Evolutionary conservation across 2,113 vertebrate genomes (phyloP), one percentile per base, ranked within the genome.

Genomic region (Platichthys flesus): DNA sequence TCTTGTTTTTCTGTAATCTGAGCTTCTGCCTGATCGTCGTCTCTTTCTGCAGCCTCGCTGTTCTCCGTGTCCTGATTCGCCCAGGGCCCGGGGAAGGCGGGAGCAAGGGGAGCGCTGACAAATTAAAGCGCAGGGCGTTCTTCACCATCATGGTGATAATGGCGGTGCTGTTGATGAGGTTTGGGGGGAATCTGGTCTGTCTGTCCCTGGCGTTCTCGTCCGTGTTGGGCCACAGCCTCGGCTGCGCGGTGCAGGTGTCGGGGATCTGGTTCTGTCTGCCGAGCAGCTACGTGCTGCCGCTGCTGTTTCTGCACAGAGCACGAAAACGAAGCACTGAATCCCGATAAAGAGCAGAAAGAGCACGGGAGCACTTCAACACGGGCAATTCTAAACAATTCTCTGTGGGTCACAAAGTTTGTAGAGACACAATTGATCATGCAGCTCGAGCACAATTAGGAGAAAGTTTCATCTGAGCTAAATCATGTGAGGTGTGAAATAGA

Each of bases 221-320:
- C 0, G 0, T 54, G 10, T 12, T 84, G 26, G 59, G 52, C 52
- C 0, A 0, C 15, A n/a, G 2, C 0, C 12, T 0, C 5, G 0
- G 14, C 5, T 85, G 82, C 3, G 52, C 47, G 42, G 15, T 42
- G 5, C 12, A 14, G 5, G 14, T 37, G 1, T 23, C 21, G 0
- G 76, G 60, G 0, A 2, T 67, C 13, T 85, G 86, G 86, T 75
- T 83, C 63, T 71, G 54, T 47, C 59, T 88, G 35, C 86, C 86
- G 54, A 81, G 73, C 61, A 83, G 77, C 10, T 59, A 66, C 0
- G 77, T 88, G 26, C 40, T 88, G n/a, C 83, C 77, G 0, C 66
- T 85, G 52, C 62, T 83, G 23, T 88, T 78, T 20, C 67, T 88
- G 0, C 62, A 71, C 16, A 16, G 76, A 42, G 64, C 21, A 0